Base-by-base conservation (phyloP, 2,113 vertebrate genomes). In the Ardeotis arabs region DNA sequence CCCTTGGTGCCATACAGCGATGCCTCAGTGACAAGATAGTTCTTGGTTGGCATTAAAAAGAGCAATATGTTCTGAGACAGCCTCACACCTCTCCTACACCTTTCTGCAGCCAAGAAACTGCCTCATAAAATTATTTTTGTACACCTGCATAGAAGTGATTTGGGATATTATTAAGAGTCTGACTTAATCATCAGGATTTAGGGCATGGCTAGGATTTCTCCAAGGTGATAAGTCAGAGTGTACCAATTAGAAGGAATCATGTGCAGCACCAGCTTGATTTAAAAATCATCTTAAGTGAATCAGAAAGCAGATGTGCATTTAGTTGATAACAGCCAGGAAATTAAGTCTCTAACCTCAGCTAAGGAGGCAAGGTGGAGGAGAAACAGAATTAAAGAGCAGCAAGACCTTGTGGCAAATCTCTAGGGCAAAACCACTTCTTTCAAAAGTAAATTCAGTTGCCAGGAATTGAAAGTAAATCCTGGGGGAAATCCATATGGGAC, bases 251-350 rank as follows among this genome's bases (percentile, higher is more conserved):
- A 86, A 88, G 90, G 74, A 93, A 69, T 70, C 86, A 88, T 90
- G 63, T 78, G 60, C 63, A 70, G 28, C 64, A 86, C 44, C 37
- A 74, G 31, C 60, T 90, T 90, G 86, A 93, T 96, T 89, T 93
- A 86, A 93, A 92, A 95, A 90, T 84, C 89, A 87, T 81, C 73
- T 59, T 84, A 78, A 84, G 89, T 92, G 80, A 89, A 95, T 89
- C 91, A 81, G 94, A 93, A 95, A 92, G 86, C 86, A 84, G 89
- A 95, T 92, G 59, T 90, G 89, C 64, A 16, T 92, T 86, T 78
- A 84, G 72, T 29, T 93, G 91, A 87, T 90, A 93, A 81, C n/a
- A 44, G 73, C 0, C 1, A 84, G 23, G 64, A 90, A 95, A 90
- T 81, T 77, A 93, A 92, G 37, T 84, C 55, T 80, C 59, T 55